Percentiles rank a stretch among this genome's conserved stretches.
These are phyloP conservation scores for Pristionchus exspectatus DNA, from an alignment of 2,888 invertebrate genomes.

Conservation along the genomic window DNA sequence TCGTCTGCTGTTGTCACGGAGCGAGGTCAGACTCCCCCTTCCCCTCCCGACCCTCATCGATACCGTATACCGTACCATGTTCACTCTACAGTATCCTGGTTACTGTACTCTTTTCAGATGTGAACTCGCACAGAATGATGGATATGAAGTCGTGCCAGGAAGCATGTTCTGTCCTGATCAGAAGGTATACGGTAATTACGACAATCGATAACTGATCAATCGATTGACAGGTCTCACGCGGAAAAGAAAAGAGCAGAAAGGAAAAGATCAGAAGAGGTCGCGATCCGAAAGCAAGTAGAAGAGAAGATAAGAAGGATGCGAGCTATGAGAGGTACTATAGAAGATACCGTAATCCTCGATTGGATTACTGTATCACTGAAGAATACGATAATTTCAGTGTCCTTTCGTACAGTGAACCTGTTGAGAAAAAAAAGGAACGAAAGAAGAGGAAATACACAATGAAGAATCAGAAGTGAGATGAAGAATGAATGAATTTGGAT, in stretches of 20 bases:
- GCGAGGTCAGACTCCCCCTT: not conserved
- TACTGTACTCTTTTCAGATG: not conserved
- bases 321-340: constrained; percentile 35
- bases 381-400: not conserved
- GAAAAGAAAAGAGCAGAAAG: not conserved
- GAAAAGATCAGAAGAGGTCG: not conserved
- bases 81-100: not conserved
- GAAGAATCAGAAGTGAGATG: constrained; percentile 32
- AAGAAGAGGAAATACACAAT: not conserved
- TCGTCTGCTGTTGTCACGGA: constrained; percentile 46
- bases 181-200: not conserved
- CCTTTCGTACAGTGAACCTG: not conserved
- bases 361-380: not conserved
- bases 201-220: not conserved
- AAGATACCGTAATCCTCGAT: not conserved
- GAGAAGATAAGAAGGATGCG: constrained; percentile 22
- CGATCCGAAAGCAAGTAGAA: constrained; percentile 14
- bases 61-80: not conserved
- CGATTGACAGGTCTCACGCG: not conserved
- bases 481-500: not conserved
- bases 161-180: not conserved
- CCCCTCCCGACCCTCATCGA: not conserved
- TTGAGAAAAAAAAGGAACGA: not conserved
- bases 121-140: constrained; percentile 6
- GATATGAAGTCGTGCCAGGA: constrained; percentile 29